phyloP scores from a whole-genome alignment of 2,797 vertebrate genomes.

The Phoeniculus purpureus region DNA sequence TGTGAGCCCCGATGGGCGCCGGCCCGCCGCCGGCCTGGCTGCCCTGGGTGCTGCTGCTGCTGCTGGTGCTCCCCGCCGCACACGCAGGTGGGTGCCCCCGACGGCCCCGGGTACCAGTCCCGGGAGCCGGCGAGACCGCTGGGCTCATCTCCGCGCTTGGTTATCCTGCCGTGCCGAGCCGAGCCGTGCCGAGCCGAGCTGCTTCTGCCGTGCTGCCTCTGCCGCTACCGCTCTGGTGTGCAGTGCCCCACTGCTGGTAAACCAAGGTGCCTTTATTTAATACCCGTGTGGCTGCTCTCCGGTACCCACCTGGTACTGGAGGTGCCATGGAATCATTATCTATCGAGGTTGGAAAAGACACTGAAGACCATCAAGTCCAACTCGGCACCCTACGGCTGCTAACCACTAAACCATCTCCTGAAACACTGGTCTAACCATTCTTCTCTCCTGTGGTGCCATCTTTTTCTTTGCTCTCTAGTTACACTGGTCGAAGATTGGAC shows the following conservation, averaged over 20 bases:
- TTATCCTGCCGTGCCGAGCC: no score
- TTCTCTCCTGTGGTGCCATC: background rate
- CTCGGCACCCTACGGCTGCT: no score
- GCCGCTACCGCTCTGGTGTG: background rate
- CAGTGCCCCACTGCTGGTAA: accelerated
- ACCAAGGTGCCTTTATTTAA: accelerated
- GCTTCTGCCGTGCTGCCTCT: background rate
- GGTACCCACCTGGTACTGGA: no score
- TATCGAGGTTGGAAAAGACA: no score
- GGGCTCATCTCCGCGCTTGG: background rate
- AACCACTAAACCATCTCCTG: no score
- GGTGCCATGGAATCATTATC: no score
- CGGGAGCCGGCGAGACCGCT: background rate
- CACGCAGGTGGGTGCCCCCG: constrained; percentile 6
- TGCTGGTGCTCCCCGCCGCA: background rate
- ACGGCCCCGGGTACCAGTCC: background rate
- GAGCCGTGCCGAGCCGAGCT: background rate
- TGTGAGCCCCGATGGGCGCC: constrained; percentile 9
- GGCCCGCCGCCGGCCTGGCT: background rate
- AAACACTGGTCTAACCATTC: no score
- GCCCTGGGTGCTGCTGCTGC: background rate
- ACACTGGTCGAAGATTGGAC: background rate
- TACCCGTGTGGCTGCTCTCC: background rate
- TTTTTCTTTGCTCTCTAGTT: background rate
- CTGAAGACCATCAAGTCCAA: no score